Evolutionary conservation across 2,888 invertebrate genomes (phyloP).

Genomic region (Spodoptera littoralis): DNA sequence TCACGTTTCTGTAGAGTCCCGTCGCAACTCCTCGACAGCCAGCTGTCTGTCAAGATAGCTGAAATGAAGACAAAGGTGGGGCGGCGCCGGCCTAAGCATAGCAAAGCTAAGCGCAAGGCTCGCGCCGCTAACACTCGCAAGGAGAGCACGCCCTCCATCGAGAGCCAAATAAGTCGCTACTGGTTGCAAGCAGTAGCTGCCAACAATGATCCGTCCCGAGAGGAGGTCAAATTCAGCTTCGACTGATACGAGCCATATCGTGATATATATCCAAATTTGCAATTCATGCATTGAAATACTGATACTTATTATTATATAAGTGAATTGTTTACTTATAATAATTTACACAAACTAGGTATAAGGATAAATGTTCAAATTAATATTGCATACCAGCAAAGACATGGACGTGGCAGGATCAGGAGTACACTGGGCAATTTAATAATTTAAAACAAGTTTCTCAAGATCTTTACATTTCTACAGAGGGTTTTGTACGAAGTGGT

Average conservation of each 20-base stretch:
- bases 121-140: constrained; percentile 79
- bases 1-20: constrained; percentile 95
- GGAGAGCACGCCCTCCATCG: constrained; percentile 94
- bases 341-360: constrained; percentile 51
- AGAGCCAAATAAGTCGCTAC: constrained; percentile 93
- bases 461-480: too few relatives aligned
- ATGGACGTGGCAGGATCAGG: too few relatives aligned
- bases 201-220: constrained; percentile 87
- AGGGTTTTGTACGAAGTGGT: too few relatives aligned
- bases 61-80: constrained; percentile 93
- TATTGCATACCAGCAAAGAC: constrained; percentile 42
- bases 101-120: constrained; percentile 81
- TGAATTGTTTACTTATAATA: constrained; percentile 46
- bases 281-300: constrained; percentile 41
- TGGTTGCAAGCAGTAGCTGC: constrained; percentile 90
- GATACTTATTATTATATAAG: constrained; percentile 30
- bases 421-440: too few relatives aligned
- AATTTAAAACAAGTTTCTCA: too few relatives aligned
- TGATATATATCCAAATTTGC: constrained; percentile 49
- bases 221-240: constrained; percentile 85
- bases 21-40: constrained; percentile 97
- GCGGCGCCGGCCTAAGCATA: constrained; percentile 84
- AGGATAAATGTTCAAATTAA: constrained; percentile 73
- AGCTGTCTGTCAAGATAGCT: constrained; percentile 94
- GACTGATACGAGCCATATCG: constrained; percentile 70